Base-by-base conservation (phyloP, 2,888 invertebrate species). In the Dicyrtomina minuta region DNA sequence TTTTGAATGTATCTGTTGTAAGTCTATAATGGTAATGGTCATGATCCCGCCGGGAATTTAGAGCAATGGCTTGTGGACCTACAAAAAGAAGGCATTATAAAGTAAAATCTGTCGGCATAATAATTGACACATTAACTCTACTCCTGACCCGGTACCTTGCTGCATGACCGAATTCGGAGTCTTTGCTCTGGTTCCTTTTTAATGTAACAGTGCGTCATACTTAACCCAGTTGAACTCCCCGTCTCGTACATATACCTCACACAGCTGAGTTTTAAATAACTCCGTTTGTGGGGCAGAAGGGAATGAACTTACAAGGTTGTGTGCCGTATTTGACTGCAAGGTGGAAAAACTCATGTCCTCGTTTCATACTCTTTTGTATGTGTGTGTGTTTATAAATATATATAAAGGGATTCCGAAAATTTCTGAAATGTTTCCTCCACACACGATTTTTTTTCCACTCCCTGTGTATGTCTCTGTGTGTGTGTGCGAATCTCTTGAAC, bases 261-360 rank as follows among this genome's bases (percentile, higher is more conserved):
- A 20, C 17, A n/a, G 39, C 33, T 33, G 33, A 33, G 33, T 33
- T 33, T 33, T 33, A 33, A 33, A 33, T 33, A 33, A 33, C 33
- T 33, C 17, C 15, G 15, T 59, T 59, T 59, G 20, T 59, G 41
- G 59, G 59, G n/a, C 59, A 59, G 41, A 59, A 59, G 59, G 17
- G 41, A 20, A 39, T 59, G 59, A 59, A 59, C 59, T 59, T 6
- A 41, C 59, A 59, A 59, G 59, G 59, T 59, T 59, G 41, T 27
- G 22, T 17, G 22, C 51, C 22, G 51, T 17, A 20, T 51, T 51
- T 39, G 20, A 41, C 41, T 39, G 43, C 41, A 41, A 33, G 59
- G 59, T 39, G 41, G 41, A 59, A 43, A 41, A 59, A n/a, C 59
- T 59, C n/a, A 43, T 39, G 24, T 46, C 46, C n/a, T 46, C 46